Evolutionary conservation across 2,797 vertebrate species (phyloP).

Genomic region (Brotula barbata): DNA sequence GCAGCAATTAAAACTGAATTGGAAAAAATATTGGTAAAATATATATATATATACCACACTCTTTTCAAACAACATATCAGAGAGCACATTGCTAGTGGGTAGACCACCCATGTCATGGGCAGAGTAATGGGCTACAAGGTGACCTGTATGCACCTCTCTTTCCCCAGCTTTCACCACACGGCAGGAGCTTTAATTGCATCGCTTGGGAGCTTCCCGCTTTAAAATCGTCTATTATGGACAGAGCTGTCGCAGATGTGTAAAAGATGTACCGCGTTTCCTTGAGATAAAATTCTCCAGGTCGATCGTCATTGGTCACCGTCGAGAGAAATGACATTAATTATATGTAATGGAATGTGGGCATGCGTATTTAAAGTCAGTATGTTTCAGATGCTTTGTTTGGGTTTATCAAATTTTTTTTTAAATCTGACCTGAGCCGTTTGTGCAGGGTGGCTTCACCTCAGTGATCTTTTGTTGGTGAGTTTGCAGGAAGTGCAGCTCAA

Average conservation of each 20-base stretch:
- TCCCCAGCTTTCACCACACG: slow-evolving; percentile 35
- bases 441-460: too few species aligned
- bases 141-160: slow-evolving; percentile 55
- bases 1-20: slow-evolving; percentile 33
- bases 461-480: too few species aligned
- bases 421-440: too few species aligned
- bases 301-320: slow-evolving; percentile 16
- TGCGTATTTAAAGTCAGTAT: too few species aligned
- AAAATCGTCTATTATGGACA: slow-evolving; percentile 65
- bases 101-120: slow-evolving; percentile 44
- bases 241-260: slow-evolving; percentile 56
- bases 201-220: slow-evolving; percentile 57
- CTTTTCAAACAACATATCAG: slow-evolving; percentile 15
- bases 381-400: too few species aligned
- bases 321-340: slow-evolving; percentile 19
- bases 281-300: slow-evolving; percentile 32
- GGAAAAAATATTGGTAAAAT: slow-evolving; percentile 7
- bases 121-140: slow-evolving; percentile 72
- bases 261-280: slow-evolving; percentile 49
- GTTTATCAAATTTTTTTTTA: too few species aligned
- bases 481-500: not conserved
- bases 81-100: slow-evolving; percentile 27
- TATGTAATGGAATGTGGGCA: not conserved
- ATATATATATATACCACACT: slow-evolving; percentile 10
- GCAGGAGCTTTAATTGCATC: slow-evolving; percentile 71